Evolutionary conservation across 1,140 invertebrate species (phyloP), one percentile per base, ranked within the genome.

Genomic region (Aphelenchoides besseyi): DNA sequence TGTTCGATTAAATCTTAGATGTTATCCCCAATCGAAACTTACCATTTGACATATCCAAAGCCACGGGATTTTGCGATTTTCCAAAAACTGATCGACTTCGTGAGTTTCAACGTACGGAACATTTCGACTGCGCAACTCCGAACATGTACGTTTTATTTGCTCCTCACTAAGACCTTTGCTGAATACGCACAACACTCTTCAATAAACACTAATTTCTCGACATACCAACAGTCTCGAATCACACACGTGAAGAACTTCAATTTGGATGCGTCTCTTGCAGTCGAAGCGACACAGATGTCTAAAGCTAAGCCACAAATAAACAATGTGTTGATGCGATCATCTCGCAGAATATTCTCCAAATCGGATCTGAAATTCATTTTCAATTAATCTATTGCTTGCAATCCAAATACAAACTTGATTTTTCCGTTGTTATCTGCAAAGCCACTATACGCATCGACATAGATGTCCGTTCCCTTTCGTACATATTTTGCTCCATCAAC

Each of bases 381-480:
- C 52, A 70, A 68, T 23, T 1, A 12, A 73, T 12, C n/a, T 18
- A 35, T 30, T 29, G 59, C 68, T 63, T 37, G n/a, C n/a, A n/a
- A n/a, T n/a, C n/a, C n/a, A n/a, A n/a, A n/a, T n/a, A n/a, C n/a
- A n/a, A n/a, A 78, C 79, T 72, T 81, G 12, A 74, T 72, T 8
- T 75, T 41, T 16, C 74, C 74, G 41, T 92, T 91, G 86, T 97
- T 97, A 86, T 98, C 95, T 91, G 91, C 95, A 87, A 98, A 98
- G 16, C 95, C 95, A 0, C 94, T 97, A 86, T 98, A 98, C 0
- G 93, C 95, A 84, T 98, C 95, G 8, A 97, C 91, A 74, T 95
- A 92, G 0, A 94, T 90, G 85, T 95, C 92, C 1, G 91, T 93
- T 18, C 95, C 94, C 86, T 97, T 97, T 85, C 93, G 91, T 41